Evolutionary conservation across 2,888 invertebrate genomes (phyloP).

Genomic region (Ennomos fuscantarius): DNA sequence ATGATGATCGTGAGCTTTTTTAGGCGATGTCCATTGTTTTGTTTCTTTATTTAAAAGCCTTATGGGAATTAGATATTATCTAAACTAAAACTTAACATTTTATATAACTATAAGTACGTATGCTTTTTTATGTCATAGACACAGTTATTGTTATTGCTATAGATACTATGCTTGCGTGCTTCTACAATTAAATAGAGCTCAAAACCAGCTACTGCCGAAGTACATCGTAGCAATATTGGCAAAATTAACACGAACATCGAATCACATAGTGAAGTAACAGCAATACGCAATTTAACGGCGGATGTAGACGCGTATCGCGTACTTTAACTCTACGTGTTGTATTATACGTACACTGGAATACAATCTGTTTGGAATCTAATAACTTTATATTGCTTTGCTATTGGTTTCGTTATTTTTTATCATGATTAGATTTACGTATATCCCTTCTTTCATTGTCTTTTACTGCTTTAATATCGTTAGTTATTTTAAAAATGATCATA

Average conservation of each 20-base stretch:
- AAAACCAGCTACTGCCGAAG: constrained; percentile 3
- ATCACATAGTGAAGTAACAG: constrained; percentile 54
- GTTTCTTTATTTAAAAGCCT: constrained; percentile 7
- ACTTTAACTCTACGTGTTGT: constrained; percentile 30
- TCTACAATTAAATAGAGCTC: no score
- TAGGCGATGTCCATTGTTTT: constrained; percentile 13
- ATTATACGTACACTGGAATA: background rate
- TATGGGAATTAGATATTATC: background rate
- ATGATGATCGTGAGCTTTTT: constrained; percentile 36
- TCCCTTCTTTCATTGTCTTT: no score
- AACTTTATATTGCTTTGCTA: background rate
- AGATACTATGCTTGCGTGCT: no score
- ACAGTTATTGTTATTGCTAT: no score
- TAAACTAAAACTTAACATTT: background rate
- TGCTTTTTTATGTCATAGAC: background rate
- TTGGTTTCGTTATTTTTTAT: no score
- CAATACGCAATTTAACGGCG: constrained; percentile 62
- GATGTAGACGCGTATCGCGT: constrained; percentile 42
- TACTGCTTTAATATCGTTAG: no score
- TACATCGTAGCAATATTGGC: constrained; percentile 45
- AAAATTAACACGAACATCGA: constrained; percentile 60
- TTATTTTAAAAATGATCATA: no score
- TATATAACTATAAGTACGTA: background rate
- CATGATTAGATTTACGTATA: no score
- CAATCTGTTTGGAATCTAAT: background rate